These are phyloP conservation scores for Macropodus opercularis DNA, from an alignment of 2,797 vertebrate species.

Conservation along the genomic window DNA sequence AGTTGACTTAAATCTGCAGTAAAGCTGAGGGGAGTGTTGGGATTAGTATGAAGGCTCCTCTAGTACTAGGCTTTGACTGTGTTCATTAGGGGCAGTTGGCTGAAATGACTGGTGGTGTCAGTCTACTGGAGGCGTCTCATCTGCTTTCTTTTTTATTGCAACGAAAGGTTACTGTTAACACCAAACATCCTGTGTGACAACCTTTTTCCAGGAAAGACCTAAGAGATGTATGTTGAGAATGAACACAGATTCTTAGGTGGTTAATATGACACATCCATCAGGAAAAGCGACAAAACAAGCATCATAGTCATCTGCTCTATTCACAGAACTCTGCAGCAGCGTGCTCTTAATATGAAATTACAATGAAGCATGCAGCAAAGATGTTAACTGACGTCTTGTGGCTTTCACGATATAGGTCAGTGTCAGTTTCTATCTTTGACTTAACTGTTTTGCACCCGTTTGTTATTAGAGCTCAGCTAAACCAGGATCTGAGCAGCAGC, in stretches of 20 bases:
- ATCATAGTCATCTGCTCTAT: not conserved
- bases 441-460: constrained; percentile 57
- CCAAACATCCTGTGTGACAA: not conserved
- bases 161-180: constrained; percentile 1
- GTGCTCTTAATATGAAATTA: constrained; percentile 23
- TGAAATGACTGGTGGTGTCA: no score
- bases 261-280: no score
- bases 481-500: constrained; percentile 27
- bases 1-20: not conserved
- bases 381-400: constrained; percentile 54
- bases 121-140: not conserved
- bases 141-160: not conserved
- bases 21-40: not conserved
- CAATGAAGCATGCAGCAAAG: constrained; percentile 21
- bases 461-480: constrained; percentile 51
- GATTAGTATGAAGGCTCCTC: not conserved
- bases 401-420: constrained; percentile 77
- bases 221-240: not conserved
- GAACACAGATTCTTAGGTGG: no score
- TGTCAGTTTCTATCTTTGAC: constrained; percentile 55
- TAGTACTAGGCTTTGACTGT: not conserved
- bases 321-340: not conserved
- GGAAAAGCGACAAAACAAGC: not conserved
- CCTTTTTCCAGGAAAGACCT: not conserved
- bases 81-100: not conserved